phyloP scores from a whole-genome alignment of 1,140 invertebrate genomes.

The Eriosoma lanigerum region DNA sequence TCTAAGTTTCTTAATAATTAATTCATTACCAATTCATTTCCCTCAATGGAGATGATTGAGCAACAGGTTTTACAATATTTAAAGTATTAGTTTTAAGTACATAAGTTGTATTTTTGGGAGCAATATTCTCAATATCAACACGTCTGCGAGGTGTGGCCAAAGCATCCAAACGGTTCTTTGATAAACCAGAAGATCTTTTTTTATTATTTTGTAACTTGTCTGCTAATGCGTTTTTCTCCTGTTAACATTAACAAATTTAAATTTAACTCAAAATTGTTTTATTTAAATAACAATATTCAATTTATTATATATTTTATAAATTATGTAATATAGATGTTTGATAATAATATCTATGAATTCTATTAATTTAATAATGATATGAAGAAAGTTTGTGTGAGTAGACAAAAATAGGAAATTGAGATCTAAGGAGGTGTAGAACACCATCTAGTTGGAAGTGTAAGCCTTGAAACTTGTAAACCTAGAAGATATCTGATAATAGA shows the following conservation, averaged over 20 bases:
- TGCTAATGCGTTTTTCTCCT: conserved; percentile 39
- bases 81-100: conserved; percentile 42
- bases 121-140: conserved; percentile 38
- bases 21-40: conserved; percentile 49
- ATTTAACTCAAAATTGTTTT: not conserved
- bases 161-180: conserved; percentile 35
- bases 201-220: conserved; percentile 38
- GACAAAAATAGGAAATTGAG: too few species aligned
- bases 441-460: too few species aligned
- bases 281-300: not conserved
- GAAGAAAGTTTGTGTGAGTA: too few species aligned
- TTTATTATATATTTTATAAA: not conserved
- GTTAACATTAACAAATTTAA: not conserved
- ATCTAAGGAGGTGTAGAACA: too few species aligned
- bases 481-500: too few species aligned
- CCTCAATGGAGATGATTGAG: conserved; percentile 45
- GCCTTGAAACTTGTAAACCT: too few species aligned
- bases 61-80: conserved; percentile 35
- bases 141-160: conserved; percentile 39
- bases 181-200: not conserved
- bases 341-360: too few species aligned
- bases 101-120: conserved; percentile 43
- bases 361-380: too few species aligned
- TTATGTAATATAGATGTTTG: not conserved
- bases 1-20: too few species aligned